Percentiles rank a stretch among this genome's conserved stretches.
Evolutionary conservation across 2,113 vertebrate species (phyloP).

Genomic region (Takifugu bimaculatus): DNA sequence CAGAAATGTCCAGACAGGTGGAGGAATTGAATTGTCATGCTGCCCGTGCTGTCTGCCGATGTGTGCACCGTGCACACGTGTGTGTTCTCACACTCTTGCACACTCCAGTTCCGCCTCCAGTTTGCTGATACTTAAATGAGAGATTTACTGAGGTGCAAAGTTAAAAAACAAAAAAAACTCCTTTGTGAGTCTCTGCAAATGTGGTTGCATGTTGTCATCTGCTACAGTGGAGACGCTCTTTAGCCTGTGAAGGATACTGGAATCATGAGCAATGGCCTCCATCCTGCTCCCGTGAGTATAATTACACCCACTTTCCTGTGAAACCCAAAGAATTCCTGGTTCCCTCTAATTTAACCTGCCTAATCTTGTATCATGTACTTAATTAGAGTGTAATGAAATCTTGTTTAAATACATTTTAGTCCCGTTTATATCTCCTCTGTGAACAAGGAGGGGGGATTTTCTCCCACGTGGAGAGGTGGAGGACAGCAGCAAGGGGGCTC

Average conservation of each 20-base stretch:
- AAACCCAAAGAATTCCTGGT: not conserved
- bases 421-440: not conserved
- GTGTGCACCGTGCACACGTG: not conserved
- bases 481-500: not conserved
- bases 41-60: not conserved
- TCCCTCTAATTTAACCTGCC: not conserved
- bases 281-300: not conserved
- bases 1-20: conserved; percentile 13
- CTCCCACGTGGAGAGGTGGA: not conserved
- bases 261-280: not conserved
- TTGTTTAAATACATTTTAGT: not conserved
- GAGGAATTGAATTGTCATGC: conserved; percentile 2
- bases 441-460: not conserved
- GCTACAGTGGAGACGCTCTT: no score
- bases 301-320: not conserved
- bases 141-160: no score
- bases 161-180: no score
- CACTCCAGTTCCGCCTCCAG: no score
- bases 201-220: no score
- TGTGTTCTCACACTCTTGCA: not conserved
- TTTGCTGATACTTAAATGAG: not conserved
- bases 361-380: not conserved
- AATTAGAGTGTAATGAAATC: not conserved
- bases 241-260: not conserved
- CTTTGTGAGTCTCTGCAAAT: no score